These are phyloP conservation scores for Agapornis roseicollis DNA, from an alignment of 2,113 vertebrate species.

Conservation along the genomic window DNA sequence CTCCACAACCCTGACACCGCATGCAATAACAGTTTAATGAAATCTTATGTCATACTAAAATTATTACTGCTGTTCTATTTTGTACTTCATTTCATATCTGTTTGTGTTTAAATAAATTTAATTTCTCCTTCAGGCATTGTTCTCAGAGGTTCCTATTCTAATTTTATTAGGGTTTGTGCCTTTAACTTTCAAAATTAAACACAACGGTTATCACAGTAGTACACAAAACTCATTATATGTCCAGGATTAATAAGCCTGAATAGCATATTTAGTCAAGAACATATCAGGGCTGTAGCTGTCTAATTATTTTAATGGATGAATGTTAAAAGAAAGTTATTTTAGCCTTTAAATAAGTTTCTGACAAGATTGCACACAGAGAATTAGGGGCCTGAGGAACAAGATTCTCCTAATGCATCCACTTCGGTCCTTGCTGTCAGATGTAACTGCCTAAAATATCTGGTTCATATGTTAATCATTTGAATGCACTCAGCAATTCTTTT, in stretches of 20 bases:
- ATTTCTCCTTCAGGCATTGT: constrained; percentile 29
- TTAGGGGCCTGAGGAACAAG: not conserved
- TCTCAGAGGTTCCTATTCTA: constrained; percentile 8
- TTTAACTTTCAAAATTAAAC: constrained; percentile 32
- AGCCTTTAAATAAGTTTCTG: not conserved
- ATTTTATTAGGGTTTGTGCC: constrained; percentile 24
- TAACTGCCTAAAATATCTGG: not conserved
- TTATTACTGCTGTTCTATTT: constrained; percentile 18
- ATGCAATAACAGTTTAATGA: not conserved
- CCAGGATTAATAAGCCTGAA: not conserved
- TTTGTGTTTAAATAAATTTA: constrained; percentile 33
- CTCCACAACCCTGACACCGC: not conserved
- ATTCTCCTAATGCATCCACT: not conserved
- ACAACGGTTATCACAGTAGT: not conserved
- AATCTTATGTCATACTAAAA: not conserved
- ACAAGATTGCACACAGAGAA: not conserved
- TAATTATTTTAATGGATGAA: not conserved
- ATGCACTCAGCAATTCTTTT: not conserved
- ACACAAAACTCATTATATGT: constrained; percentile 12
- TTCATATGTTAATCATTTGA: not conserved
- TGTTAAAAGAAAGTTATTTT: not conserved
- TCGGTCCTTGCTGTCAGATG: not conserved
- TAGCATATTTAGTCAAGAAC: constrained; percentile 7
- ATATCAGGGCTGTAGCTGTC: not conserved
- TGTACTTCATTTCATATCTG: constrained; percentile 25